phyloP scores from a whole-genome alignment of 2,888 invertebrate species.

The Cryptocephalus primarius region DNA sequence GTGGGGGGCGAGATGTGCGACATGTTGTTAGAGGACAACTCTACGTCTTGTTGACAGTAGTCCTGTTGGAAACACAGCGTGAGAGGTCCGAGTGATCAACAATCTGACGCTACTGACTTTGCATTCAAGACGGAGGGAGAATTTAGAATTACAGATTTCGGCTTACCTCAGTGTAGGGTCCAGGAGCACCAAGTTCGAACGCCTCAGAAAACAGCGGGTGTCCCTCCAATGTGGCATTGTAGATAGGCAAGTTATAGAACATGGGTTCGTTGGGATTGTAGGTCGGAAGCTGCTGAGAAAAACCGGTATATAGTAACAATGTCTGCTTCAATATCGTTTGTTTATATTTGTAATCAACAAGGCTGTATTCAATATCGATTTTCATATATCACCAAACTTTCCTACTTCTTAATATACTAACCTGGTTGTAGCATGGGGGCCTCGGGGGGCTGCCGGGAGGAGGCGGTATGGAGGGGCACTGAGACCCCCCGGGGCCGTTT shows the following conservation, averaged over 20 bases:
- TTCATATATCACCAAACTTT: too few species aligned
- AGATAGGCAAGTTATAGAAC: slow-evolving; percentile 30
- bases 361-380: too few species aligned
- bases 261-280: slow-evolving; percentile 16
- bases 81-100: slow-evolving; percentile 11
- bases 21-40: slow-evolving; percentile 11
- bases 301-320: neutral
- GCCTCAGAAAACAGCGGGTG: slow-evolving; percentile 21
- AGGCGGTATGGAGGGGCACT: slow-evolving; percentile 12
- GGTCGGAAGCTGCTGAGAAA: slow-evolving; percentile 9
- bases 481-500: slow-evolving; percentile 15
- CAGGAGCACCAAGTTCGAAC: slow-evolving; percentile 25
- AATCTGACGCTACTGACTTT: neutral
- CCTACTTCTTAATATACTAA: neutral
- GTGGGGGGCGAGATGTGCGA: too few species aligned
- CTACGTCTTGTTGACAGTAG: slow-evolving; percentile 26
- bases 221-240: slow-evolving; percentile 26
- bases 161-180: slow-evolving; percentile 28
- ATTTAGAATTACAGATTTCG: too few species aligned
- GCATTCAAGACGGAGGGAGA: too few species aligned
- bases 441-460: slow-evolving; percentile 10
- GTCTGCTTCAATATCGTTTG: too few species aligned
- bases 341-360: too few species aligned
- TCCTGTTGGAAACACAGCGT: slow-evolving; percentile 8
- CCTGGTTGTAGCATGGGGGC: slow-evolving; percentile 19